These are phyloP conservation scores for Germaria angustata DNA, from an alignment of 2,888 invertebrate species.

Conservation along the genomic window DNA sequence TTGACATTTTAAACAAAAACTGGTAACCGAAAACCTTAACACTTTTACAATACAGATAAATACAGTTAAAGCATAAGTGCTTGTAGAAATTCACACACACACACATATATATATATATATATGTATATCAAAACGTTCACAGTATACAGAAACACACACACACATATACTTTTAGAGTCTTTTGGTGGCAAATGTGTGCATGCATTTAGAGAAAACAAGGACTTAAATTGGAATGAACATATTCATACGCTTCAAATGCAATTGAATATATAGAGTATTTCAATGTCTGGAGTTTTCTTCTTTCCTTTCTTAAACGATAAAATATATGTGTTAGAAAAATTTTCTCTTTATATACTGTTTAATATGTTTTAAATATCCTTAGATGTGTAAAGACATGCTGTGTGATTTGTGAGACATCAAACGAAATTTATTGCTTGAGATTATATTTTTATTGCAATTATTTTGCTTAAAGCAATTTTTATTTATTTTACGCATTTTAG, in stretches of 20 bases:
- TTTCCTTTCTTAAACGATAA: no score
- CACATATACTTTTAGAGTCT: background rate
- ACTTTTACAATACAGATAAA: conserved; percentile 24
- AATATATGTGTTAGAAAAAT: no score
- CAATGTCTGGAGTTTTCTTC: background rate
- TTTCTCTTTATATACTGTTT: background rate
- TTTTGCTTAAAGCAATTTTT: background rate
- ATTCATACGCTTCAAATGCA: background rate
- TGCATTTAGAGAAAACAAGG: conserved; percentile 17
- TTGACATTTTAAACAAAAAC: conserved; percentile 59
- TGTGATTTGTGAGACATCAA: background rate
- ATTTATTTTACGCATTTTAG: background rate
- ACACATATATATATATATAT: background rate
- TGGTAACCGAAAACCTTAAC: conserved; percentile 55
- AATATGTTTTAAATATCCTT: background rate
- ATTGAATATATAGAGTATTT: background rate
- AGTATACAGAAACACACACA: no score
- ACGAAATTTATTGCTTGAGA: background rate
- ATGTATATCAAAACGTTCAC: no score
- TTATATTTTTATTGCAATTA: background rate
- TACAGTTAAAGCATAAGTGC: background rate
- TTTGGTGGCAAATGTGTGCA: background rate
- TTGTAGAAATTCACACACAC: background rate
- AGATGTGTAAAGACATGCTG: background rate
- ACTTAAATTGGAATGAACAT: conserved; percentile 29